Percentiles rank a stretch among this genome's conserved stretches.
Conservation (phyloP, 2,113 vertebrate genomes). For the Ahaetulla prasina region DNA sequence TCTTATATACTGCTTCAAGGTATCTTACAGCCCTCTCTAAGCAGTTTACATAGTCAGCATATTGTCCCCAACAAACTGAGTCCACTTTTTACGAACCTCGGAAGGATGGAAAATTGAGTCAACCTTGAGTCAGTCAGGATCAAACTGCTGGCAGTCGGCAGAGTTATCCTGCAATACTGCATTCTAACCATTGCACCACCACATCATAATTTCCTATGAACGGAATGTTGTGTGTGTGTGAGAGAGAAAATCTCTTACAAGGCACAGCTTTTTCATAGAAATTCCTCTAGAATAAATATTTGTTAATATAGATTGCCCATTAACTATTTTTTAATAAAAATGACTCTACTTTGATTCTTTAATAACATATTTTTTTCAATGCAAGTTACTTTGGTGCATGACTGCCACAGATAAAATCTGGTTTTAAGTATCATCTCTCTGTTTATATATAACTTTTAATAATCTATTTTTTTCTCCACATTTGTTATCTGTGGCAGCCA, state of each 20-base stretch:
- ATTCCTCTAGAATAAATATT: not conserved
- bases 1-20: not conserved
- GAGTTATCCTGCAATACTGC: not conserved
- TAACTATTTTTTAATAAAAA: not conserved
- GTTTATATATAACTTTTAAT: not conserved
- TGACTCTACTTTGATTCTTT: not conserved
- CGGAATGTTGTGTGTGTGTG: not conserved
- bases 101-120: not conserved
- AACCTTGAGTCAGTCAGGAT: not conserved
- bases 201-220: not conserved
- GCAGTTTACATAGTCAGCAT: not conserved
- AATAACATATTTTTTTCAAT: not conserved
- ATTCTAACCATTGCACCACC: not conserved
- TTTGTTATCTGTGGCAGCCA: not conserved
- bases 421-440: not conserved
- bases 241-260: not conserved
- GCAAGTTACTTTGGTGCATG: not conserved
- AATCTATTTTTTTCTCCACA: not conserved
- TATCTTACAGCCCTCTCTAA: not conserved
- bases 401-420: not conserved
- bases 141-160: not conserved
- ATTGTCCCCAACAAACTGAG: not conserved
- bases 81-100: not conserved
- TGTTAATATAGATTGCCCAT: not conserved
- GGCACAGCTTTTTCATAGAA: not conserved